Conservation (phyloP, 2,888 invertebrate genomes). For the Melipona beecheii region DNA sequence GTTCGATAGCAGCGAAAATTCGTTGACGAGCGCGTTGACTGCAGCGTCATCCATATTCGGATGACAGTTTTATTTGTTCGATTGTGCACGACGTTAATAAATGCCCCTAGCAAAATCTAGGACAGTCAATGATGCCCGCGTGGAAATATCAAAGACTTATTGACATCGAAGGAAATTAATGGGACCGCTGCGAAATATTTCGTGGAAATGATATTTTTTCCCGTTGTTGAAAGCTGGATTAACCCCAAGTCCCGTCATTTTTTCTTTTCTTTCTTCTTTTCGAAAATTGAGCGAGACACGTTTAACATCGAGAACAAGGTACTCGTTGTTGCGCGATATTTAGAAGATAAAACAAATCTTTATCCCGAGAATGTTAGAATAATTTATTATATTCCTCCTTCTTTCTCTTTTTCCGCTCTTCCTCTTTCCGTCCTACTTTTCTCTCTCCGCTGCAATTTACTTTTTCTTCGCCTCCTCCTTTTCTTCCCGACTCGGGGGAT, state of each 20-base stretch:
- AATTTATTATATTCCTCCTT: not conserved
- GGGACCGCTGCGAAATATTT: not conserved
- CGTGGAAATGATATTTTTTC: not conserved
- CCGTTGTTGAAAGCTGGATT: not conserved
- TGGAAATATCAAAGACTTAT: slow-evolving; percentile 2
- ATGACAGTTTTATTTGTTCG: slow-evolving; percentile 31
- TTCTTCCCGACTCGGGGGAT: not conserved
- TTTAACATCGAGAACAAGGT: too few relatives aligned
- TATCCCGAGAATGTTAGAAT: not conserved
- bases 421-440: not conserved
- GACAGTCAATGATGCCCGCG: slow-evolving; percentile 5
- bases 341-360: too few relatives aligned
- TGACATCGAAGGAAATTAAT: slow-evolving; percentile 4
- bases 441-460: not conserved
- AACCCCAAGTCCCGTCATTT: not conserved
- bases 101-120: slow-evolving; percentile 13
- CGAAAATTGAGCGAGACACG: too few relatives aligned
- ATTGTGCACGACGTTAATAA: slow-evolving; percentile 31
- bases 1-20: slow-evolving; percentile 12
- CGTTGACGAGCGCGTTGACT: slow-evolving; percentile 21
- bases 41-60: slow-evolving; percentile 11
- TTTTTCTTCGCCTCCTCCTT: not conserved
- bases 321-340: too few relatives aligned
- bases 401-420: not conserved
- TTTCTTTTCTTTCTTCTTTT: too few relatives aligned